Conservation (phyloP, 2,797 vertebrate species). For the Ceyx erithaca region DNA sequence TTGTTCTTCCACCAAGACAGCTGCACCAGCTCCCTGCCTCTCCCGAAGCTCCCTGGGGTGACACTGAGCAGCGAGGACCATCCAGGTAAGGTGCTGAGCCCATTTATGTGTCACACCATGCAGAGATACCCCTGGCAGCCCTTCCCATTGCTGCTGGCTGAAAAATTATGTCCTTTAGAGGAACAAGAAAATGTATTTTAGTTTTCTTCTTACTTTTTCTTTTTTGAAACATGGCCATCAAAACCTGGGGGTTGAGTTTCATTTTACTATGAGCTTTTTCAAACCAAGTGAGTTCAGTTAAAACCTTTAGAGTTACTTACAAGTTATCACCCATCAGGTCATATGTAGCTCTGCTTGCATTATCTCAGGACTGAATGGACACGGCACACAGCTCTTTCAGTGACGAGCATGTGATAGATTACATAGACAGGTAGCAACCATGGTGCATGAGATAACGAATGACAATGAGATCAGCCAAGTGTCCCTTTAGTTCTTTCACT, state of each 20-base stretch:
- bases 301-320: not conserved
- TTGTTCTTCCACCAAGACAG: slow-evolving; percentile 48
- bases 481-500: not conserved
- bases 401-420: not conserved
- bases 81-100: slow-evolving; percentile 18
- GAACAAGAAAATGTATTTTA: not conserved
- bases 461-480: not conserved
- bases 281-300: not conserved
- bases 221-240: not conserved
- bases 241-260: not conserved
- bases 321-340: not conserved
- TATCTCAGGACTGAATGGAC: not conserved
- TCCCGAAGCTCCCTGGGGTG: not conserved
- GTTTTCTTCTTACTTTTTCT: not conserved
- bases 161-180: not conserved
- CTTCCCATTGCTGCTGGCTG: not conserved
- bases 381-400: not conserved
- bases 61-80: not conserved
- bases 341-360: not conserved
- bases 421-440: not conserved
- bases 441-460: not conserved
- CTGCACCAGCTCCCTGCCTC: slow-evolving; percentile 39
- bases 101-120: accelerated
- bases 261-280: not conserved
- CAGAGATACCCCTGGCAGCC: not conserved